Evolutionary conservation across 2,888 invertebrate genomes (phyloP).

Genomic region (Tupiocoris notatus): DNA sequence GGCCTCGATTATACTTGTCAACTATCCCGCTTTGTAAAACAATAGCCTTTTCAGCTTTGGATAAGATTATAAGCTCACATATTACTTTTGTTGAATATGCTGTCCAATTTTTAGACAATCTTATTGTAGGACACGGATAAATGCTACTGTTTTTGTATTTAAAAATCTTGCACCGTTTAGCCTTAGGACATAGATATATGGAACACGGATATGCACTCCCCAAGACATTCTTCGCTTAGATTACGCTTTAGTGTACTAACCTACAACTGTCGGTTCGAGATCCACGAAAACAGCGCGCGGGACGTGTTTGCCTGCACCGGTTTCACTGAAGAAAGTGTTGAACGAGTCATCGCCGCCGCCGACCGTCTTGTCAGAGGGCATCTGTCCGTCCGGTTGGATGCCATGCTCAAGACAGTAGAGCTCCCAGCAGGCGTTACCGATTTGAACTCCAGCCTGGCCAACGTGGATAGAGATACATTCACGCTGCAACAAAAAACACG

Average conservation of each 20-base stretch:
- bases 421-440: conserved; percentile 71
- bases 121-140: no score
- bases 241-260: conserved; percentile 62
- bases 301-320: conserved; percentile 78
- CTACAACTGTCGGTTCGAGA: conserved; percentile 89
- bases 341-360: conserved; percentile 75
- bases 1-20: no score
- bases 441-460: conserved; percentile 83
- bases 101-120: no score
- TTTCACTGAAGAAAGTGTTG: conserved; percentile 76
- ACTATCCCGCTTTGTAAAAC: no score
- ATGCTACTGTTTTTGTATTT: no score
- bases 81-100: no score
- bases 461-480: conserved; percentile 85
- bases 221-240: no score
- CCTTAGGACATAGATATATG: no score
- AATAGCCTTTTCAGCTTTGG: no score
- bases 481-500: conserved; percentile 60
- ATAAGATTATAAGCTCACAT: no score
- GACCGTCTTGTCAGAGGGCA: conserved; percentile 79
- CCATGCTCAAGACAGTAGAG: conserved; percentile 64
- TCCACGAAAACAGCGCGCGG: conserved; percentile 88
- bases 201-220: no score
- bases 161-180: no score
- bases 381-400: conserved; percentile 81